Percentiles rank a stretch among this genome's conserved stretches.
These are phyloP conservation scores for Apodemia zela DNA, from an alignment of 2,888 invertebrate species.

Conservation along the genomic window DNA sequence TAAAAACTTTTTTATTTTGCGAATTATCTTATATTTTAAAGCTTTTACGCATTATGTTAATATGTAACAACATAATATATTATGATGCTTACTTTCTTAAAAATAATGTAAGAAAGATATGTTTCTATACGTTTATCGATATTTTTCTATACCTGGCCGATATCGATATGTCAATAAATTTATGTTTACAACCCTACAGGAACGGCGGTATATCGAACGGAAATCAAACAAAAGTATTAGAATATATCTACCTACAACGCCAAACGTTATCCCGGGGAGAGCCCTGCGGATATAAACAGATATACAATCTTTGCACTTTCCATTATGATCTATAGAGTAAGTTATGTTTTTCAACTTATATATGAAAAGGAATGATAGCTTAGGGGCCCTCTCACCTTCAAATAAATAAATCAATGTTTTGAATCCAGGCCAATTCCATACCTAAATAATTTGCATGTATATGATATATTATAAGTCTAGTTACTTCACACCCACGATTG, in stretches of 20 bases:
- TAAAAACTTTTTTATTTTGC: too few species aligned
- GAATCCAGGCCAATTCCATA: not conserved
- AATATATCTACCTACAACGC: not conserved
- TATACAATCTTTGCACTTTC: conserved; percentile 6
- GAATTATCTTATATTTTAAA: too few species aligned
- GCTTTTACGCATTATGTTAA: too few species aligned
- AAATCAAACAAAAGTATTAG: conserved; percentile 14
- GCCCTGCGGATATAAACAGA: not conserved
- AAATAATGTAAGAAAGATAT: too few species aligned
- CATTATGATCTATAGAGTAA: not conserved
- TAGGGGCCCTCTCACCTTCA: not conserved
- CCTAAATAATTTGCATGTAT: not conserved
- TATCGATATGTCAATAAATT: not conserved
- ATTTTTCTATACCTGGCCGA: too few species aligned
- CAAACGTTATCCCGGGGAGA: not conserved
- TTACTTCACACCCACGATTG: too few species aligned
- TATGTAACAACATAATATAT: too few species aligned
- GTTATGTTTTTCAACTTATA: not conserved
- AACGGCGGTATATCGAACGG: not conserved
- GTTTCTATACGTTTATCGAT: too few species aligned
- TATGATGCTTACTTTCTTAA: too few species aligned
- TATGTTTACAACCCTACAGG: not conserved
- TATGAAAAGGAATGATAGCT: not conserved
- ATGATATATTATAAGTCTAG: too few species aligned
- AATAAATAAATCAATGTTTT: not conserved